A percentile compares a stretch with the other conserved stretches of the same genome.
phyloP scores from a whole-genome alignment of 1,140 invertebrate species.

The Hycleus phaleratus region DNA sequence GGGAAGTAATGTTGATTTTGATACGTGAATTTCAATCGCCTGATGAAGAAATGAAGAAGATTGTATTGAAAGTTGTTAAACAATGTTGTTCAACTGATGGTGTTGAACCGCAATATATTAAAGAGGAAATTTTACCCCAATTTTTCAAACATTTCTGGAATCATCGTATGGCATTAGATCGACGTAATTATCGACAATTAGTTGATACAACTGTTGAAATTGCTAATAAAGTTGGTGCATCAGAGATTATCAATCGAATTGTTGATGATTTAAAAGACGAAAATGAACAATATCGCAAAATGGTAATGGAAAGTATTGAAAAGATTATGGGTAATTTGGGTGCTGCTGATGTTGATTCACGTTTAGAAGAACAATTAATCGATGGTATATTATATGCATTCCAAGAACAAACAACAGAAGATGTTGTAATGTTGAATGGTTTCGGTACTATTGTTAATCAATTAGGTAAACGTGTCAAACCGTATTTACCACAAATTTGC shows the following conservation, averaged over 20 bases:
- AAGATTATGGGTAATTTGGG: conserved; percentile 98
- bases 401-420: conserved; percentile 99
- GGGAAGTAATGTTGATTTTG: conserved; percentile 99
- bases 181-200: conserved; percentile 94
- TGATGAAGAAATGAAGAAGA: conserved; percentile 99
- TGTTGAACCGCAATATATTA: conserved; percentile 98
- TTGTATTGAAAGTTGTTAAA: conserved; percentile 99
- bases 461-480: conserved; percentile 93
- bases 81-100: conserved; percentile 99
- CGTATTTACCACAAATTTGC: conserved; percentile 98
- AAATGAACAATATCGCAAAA: conserved; percentile 99
- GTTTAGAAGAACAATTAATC: conserved; percentile 97
- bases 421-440: conserved; percentile 98
- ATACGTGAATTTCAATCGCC: conserved; percentile 99
- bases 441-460: conserved; percentile 99
- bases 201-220: conserved; percentile 99
- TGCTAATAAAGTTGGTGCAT: conserved; percentile 97
- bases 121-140: conserved; percentile 96
- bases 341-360: conserved; percentile 94
- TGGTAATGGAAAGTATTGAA: conserved; percentile 99
- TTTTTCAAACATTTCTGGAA: conserved; percentile 99
- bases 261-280: conserved; percentile 99
- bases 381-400: conserved; percentile 99
- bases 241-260: conserved; percentile 96
- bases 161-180: conserved; percentile 97